These are phyloP conservation scores for Buphagus erythrorhynchus DNA, from an alignment of 2,797 vertebrate species.

Conservation along the genomic window DNA sequence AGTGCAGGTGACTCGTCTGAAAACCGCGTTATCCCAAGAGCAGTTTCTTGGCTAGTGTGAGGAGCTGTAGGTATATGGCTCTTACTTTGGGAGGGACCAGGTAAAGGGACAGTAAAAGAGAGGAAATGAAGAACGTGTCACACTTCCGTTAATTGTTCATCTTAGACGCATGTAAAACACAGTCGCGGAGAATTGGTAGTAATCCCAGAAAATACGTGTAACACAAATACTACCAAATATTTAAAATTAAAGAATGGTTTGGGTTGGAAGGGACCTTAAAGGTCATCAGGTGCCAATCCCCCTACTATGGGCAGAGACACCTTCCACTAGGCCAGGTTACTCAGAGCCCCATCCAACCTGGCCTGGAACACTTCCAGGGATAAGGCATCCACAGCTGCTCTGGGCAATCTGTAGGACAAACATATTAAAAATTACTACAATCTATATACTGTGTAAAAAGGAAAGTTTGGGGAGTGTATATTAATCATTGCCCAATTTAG, in stretches of 20 bases:
- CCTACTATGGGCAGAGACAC: no score
- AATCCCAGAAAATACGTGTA: rapidly evolving
- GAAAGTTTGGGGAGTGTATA: neutral
- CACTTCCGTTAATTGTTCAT: neutral
- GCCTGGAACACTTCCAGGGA: neutral
- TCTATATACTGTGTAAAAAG: neutral
- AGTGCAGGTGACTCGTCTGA: neutral
- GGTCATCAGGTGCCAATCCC: neutral
- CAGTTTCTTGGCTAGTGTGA: neutral
- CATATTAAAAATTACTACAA: neutral
- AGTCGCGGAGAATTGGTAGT: neutral
- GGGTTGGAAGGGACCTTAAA: neutral
- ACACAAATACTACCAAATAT: neutral
- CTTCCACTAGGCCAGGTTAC: neutral
- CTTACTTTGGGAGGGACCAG: neutral
- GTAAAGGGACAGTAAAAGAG: neutral
- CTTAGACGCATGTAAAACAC: rapidly evolving
- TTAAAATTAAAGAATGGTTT: neutral
- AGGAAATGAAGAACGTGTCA: neutral
- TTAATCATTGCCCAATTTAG: neutral
- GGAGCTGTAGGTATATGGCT: neutral
- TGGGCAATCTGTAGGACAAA: neutral
- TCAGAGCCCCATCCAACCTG: neutral
- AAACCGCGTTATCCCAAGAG: rapidly evolving
- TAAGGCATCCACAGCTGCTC: neutral